phyloP scores from a whole-genome alignment of 1,140 invertebrate genomes.

The Drosophila simulans region DNA sequence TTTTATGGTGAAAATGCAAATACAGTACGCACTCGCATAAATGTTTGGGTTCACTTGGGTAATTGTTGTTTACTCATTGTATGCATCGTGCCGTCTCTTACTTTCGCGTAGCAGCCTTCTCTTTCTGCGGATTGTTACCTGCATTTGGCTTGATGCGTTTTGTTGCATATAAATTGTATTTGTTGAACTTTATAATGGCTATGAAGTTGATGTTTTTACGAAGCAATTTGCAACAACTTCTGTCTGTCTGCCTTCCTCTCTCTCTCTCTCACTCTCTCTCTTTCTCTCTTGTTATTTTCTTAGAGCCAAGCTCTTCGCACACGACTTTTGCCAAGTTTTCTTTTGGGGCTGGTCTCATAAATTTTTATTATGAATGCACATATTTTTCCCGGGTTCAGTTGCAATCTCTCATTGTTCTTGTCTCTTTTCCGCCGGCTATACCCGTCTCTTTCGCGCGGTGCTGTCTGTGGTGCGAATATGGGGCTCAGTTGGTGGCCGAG shows the following conservation, averaged over 20 bases:
- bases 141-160: slow-evolving; percentile 23
- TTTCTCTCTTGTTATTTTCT: slow-evolving; percentile 1
- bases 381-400: slow-evolving; percentile 27
- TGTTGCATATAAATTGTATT: slow-evolving; percentile 49
- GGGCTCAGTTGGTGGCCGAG: slow-evolving; percentile 39
- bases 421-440: slow-evolving; percentile 20
- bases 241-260: neutral
- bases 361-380: slow-evolving; percentile 55
- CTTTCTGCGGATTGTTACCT: slow-evolving; percentile 13
- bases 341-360: slow-evolving; percentile 44
- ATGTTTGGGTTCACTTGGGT: slow-evolving; percentile 41
- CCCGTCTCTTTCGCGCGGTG: slow-evolving; percentile 13
- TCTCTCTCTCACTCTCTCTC: neutral
- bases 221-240: slow-evolving; percentile 47
- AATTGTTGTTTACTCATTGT: slow-evolving; percentile 67
- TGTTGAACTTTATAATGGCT: slow-evolving; percentile 55
- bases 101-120: neutral
- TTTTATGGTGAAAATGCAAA: slow-evolving; percentile 14
- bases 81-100: slow-evolving; percentile 7
- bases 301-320: neutral
- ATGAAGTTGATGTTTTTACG: slow-evolving; percentile 52
- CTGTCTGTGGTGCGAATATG: slow-evolving; percentile 28
- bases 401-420: slow-evolving; percentile 10
- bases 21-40: slow-evolving; percentile 21
- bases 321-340: slow-evolving; percentile 45